These are phyloP conservation scores for Bostrychus sinensis DNA, from an alignment of 2,113 vertebrate genomes.

Conservation along the genomic window DNA sequence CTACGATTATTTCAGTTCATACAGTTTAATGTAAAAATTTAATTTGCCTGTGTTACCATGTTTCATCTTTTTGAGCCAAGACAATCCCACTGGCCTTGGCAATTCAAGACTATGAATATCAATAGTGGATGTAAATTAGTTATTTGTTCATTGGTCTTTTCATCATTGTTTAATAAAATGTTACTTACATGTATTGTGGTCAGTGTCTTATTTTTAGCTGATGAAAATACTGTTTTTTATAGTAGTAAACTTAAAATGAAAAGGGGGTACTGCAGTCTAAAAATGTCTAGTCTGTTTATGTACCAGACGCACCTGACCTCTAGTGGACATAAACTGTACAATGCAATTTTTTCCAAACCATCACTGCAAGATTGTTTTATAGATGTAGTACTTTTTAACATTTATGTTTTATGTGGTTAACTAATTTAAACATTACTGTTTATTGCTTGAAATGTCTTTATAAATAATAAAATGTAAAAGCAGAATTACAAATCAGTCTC, in stretches of 20 bases:
- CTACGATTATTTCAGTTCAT: slow-evolving; percentile 3
- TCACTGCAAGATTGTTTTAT: no score
- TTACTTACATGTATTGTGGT: slow-evolving; percentile 1
- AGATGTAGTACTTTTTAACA: no score
- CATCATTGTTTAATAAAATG: slow-evolving; percentile 66
- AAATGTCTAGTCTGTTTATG: slow-evolving; percentile 30
- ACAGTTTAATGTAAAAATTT: slow-evolving; percentile 14
- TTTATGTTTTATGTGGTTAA: no score
- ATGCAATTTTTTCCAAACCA: not conserved
- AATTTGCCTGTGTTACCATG: slow-evolving; percentile 13
- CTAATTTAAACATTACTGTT: no score
- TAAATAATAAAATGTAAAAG: no score
- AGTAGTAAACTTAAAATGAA: no score
- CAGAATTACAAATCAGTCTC: no score
- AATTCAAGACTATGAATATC: slow-evolving; percentile 26
- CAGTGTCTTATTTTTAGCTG: not conserved
- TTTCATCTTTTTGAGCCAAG: slow-evolving; percentile 23
- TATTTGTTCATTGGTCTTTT: slow-evolving; percentile 35
- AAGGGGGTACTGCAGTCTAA: no score
- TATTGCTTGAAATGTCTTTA: no score
- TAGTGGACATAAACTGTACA: slow-evolving; percentile 52
- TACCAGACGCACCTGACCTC: slow-evolving; percentile 60
- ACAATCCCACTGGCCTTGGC: slow-evolving; percentile 52
- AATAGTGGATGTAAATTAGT: slow-evolving; percentile 30
- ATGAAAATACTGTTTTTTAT: no score